phyloP scores from a whole-genome alignment of 2,113 vertebrate species.

The Thryonomys swinderianus region DNA sequence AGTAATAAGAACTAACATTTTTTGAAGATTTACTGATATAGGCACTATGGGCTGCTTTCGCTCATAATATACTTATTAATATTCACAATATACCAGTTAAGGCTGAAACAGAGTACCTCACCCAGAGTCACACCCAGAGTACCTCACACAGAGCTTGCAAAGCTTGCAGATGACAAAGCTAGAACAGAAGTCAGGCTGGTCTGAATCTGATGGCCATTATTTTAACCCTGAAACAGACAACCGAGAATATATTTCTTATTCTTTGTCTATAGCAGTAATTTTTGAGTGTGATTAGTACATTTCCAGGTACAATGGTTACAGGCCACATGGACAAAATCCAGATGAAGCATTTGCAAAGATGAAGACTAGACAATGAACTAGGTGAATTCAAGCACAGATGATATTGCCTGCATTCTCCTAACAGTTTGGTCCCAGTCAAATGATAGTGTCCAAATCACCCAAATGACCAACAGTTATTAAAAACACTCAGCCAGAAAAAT shows the following conservation, averaged over 20 bases:
- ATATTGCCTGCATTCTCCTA: not conserved
- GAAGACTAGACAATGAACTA: not conserved
- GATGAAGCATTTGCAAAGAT: not conserved
- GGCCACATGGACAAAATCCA: not conserved
- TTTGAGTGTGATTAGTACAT: not conserved
- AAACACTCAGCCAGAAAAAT: not conserved
- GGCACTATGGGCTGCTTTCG: not conserved
- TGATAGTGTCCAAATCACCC: not conserved
- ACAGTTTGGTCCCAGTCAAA: not conserved
- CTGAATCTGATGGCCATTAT: not conserved
- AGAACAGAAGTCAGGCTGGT: not conserved
- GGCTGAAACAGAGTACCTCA: not conserved
- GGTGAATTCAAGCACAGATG: not conserved
- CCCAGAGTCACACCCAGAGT: not conserved
- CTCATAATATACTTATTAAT: not conserved
- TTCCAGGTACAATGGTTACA: not conserved
- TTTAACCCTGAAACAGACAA: not conserved
- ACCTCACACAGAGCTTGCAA: not conserved
- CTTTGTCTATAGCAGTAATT: not conserved
- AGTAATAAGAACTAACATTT: not conserved
- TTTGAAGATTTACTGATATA: not conserved
- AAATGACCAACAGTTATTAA: not conserved
- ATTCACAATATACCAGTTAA: not conserved
- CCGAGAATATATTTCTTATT: not conserved
- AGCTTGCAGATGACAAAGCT: not conserved